Conservation (phyloP, 2,797 vertebrate species). For the Amblyraja radiata region DNA sequence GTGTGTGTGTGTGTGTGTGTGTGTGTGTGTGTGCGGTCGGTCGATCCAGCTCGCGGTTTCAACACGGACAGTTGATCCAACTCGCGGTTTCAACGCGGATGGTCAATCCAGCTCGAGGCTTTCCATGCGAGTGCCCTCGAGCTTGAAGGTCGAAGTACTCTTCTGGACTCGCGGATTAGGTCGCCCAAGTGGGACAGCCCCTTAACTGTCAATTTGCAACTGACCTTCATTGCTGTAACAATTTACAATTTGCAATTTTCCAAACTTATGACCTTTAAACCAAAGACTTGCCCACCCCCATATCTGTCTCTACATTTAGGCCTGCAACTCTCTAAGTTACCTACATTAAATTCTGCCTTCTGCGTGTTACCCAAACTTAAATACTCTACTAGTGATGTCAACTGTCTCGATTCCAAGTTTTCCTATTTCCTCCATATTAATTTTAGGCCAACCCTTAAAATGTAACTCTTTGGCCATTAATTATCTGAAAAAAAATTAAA, state of each 20-base stretch:
- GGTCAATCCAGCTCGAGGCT: no score
- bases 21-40: no score
- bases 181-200: no score
- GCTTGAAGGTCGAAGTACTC: no score
- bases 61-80: no score
- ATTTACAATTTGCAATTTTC: not conserved
- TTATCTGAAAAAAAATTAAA: not conserved
- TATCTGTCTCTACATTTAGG: no score
- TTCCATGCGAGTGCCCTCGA: no score
- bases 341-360: not conserved
- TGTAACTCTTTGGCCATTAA: not conserved
- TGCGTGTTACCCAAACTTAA: not conserved
- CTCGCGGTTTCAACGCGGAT: no score
- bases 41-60: no score
- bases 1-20: no score
- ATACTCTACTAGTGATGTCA: not conserved
- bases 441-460: not conserved
- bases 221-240: not conserved
- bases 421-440: not conserved
- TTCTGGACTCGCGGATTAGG: no score
- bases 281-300: not conserved
- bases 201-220: not conserved
- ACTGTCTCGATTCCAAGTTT: not conserved
- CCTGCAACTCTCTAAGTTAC: not conserved
- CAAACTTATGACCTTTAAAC: not conserved